Base-by-base conservation (phyloP, 2,888 invertebrate species). In the Smittia sp. region DNA sequence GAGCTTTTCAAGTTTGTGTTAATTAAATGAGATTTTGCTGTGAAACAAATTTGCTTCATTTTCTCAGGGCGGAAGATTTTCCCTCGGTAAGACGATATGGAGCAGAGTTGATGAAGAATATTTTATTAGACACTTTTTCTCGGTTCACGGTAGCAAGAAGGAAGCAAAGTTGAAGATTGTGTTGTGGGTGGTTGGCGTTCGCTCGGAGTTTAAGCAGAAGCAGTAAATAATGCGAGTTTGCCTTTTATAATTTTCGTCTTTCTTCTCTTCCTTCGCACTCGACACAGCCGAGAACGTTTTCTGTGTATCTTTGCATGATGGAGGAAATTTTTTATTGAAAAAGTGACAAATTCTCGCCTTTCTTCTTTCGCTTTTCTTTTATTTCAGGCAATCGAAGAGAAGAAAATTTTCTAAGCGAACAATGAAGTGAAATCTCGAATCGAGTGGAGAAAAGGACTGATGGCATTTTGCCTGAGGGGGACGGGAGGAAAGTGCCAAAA, bases 321-420 rank as follows among this genome's bases (percentile, higher is more conserved):
- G 25, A 15, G 54, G 27, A 63, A 63, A 63, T 63, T 63, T 63
- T 27, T 63, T 63, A 63, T 63, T 63, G 63, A 63, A 63, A 63
- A 63, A 63, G 63, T 63, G 63, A 63, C 63, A 63, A 63, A 63
- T 63, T 63, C 63, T 63, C 27, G 7, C 27, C 27, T 2, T 22
- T 22, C 32, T 32, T 63, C 27, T 2, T 63, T 25, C 62, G 22
- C 15, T 63, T 63, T 27, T 58, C 4, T 63, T 63, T 63, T 27
- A 32, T 27, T 24, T 63, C 24, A 63, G 20, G 20, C 20, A 58
- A 18, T 22, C 22, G 22, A 18, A 15, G 54, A 20, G 22, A 58
- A 58, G 4, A 52, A 22, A 58, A 58, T 22, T 22, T 58, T 32
- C 32, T 32, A 32, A 6, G 32, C 9, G 32, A 32, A 32, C 32